Conservation (phyloP, 2,888 invertebrate genomes). For the Bembecia ichneumoniformis region DNA sequence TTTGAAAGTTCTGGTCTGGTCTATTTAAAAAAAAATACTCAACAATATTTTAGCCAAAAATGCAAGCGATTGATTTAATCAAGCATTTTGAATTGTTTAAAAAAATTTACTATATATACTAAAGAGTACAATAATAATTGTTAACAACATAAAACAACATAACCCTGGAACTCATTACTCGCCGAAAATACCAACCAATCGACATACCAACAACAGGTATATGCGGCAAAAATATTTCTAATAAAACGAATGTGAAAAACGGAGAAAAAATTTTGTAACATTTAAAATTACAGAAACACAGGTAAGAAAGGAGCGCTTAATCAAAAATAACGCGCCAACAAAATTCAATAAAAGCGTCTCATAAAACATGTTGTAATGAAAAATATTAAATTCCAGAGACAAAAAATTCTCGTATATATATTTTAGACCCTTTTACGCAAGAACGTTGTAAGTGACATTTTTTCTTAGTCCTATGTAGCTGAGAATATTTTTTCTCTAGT, state of each 20-base stretch:
- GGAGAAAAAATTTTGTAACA: constrained; percentile 5
- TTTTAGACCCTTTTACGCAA: background rate
- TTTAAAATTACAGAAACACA: constrained; percentile 37
- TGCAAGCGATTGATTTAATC: too few relatives aligned
- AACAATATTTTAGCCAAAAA: too few relatives aligned
- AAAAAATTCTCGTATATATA: constrained; percentile 25
- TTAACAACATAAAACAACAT: too few relatives aligned
- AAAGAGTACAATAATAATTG: too few relatives aligned
- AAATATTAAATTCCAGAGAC: constrained; percentile 63
- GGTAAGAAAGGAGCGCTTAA: constrained; percentile 30
- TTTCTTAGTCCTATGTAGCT: background rate
- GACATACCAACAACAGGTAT: background rate
- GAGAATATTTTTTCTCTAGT: too few relatives aligned
- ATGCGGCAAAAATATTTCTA: background rate
- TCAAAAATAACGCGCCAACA: constrained; percentile 53
- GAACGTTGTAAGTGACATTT: background rate
- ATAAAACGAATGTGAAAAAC: constrained; percentile 2
- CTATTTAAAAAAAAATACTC: too few relatives aligned
- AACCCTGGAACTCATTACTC: too few relatives aligned
- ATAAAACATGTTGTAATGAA: constrained; percentile 59
- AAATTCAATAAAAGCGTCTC: constrained; percentile 57
- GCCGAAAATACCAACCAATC: background rate
- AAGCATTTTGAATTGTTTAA: too few relatives aligned
- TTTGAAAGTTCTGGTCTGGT: too few relatives aligned
- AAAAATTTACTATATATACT: too few relatives aligned